phyloP scores from a whole-genome alignment of 2,888 invertebrate species.

The Chrysolina haemoptera region DNA sequence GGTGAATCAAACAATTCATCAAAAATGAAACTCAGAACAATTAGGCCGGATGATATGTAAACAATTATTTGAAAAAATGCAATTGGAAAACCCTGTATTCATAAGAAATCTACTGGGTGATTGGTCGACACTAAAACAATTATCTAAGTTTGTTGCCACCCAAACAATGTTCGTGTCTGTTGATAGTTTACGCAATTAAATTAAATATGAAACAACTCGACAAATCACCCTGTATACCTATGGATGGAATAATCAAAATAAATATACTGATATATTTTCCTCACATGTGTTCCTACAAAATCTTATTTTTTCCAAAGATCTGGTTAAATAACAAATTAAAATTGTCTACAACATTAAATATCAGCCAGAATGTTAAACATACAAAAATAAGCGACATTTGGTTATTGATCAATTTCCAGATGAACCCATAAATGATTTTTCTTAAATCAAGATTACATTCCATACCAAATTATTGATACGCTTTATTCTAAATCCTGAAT shows the following conservation, averaged over 20 bases:
- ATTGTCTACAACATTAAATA: not conserved
- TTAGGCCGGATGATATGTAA: slow-evolving; percentile 3
- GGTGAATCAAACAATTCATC: not conserved
- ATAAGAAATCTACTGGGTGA: slow-evolving; percentile 14
- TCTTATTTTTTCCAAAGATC: slow-evolving; percentile 30
- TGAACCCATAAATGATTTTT: no score
- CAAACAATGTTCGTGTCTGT: not conserved
- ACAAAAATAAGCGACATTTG: not conserved
- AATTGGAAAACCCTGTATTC: slow-evolving; percentile 4
- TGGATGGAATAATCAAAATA: slow-evolving; percentile 19
- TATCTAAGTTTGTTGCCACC: not conserved
- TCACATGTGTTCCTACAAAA: slow-evolving; percentile 40
- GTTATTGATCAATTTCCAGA: no score
- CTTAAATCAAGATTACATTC: no score
- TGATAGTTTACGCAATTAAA: not conserved
- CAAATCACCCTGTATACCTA: slow-evolving; percentile 19
- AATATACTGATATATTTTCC: slow-evolving; percentile 4
- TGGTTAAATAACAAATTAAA: not conserved
- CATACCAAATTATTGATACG: no score
- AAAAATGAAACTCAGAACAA: not conserved
- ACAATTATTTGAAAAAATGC: not conserved
- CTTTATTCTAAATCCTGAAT: no score
- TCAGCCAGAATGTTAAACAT: slow-evolving; percentile 1
- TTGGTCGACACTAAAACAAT: not conserved
- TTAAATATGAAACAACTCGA: not conserved